Conservation (phyloP, 2,113 vertebrate species). For the Strix uralensis region DNA sequence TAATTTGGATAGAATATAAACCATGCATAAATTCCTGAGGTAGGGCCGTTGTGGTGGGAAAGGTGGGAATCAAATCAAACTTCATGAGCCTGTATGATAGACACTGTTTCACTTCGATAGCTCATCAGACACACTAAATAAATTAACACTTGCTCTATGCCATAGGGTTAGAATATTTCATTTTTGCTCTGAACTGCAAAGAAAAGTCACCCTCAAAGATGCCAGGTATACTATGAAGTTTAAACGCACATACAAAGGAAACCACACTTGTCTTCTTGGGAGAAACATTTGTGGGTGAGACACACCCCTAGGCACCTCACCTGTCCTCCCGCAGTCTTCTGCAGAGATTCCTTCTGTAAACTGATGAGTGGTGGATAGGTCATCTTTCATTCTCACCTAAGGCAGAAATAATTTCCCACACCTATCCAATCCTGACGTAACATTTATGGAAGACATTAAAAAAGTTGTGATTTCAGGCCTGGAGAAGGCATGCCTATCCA, state of each 20-base stretch:
- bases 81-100: not conserved
- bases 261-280: not conserved
- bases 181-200: not conserved
- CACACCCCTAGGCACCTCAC: not conserved
- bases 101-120: not conserved
- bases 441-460: not conserved
- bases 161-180: not conserved
- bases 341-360: not conserved
- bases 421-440: not conserved
- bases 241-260: not conserved
- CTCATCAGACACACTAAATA: not conserved
- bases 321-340: not conserved
- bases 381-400: not conserved
- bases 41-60: not conserved
- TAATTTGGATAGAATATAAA: not conserved
- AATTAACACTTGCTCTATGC: not conserved
- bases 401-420: not conserved
- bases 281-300: not conserved
- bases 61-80: not conserved
- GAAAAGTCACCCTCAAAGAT: not conserved
- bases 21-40: not conserved
- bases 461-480: not conserved
- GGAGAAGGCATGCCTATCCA: not conserved
- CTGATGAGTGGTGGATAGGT: not conserved
- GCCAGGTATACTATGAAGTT: not conserved